These are phyloP conservation scores for Haliclona indistincta DNA, from an alignment of 37 sponge, comb jelly and placozoan genomes.

Conservation along the genomic window DNA sequence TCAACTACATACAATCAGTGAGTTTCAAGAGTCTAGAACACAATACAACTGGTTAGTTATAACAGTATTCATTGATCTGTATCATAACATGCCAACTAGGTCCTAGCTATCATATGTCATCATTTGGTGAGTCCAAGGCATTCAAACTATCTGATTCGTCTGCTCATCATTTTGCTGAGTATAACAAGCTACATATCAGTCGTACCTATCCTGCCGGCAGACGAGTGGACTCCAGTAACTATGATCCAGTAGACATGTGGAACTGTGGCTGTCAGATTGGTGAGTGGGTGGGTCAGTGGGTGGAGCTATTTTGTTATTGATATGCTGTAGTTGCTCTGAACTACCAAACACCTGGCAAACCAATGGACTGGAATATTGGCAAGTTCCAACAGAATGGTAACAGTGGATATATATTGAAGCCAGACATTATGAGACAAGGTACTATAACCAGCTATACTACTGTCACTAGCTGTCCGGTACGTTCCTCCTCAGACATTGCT, in stretches of 20 bases:
- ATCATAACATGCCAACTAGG: slow-evolving; percentile 17
- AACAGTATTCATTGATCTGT: background rate
- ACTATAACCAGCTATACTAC: background rate
- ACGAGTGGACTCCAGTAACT: slow-evolving; percentile 74
- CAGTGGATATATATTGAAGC: slow-evolving; percentile 93
- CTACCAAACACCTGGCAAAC: slow-evolving; percentile 79
- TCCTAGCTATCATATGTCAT: slow-evolving; percentile 72
- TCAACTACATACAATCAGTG: slow-evolving; percentile 85
- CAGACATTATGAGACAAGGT: slow-evolving; percentile 75
- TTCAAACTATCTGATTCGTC: slow-evolving; percentile 3
- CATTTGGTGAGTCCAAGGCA: slow-evolving; percentile 70
- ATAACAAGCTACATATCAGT: slow-evolving; percentile 81
- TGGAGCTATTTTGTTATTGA: background rate
- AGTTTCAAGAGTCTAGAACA: slow-evolving; percentile 67
- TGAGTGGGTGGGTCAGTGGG: slow-evolving; percentile 5
- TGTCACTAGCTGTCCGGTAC: background rate
- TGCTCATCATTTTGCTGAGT: slow-evolving; percentile 25
- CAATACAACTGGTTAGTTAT: background rate
- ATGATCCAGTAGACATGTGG: slow-evolving; percentile 75
- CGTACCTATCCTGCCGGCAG: slow-evolving; percentile 75
- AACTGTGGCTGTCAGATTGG: slow-evolving; percentile 80
- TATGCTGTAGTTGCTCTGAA: slow-evolving; percentile 83
- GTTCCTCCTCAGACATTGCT: background rate
- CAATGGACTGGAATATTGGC: slow-evolving; percentile 82
- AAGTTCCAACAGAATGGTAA: slow-evolving; percentile 82